Evolutionary conservation across 2,888 invertebrate genomes (phyloP), one percentile per base, ranked within the genome.

Genomic region (Drosophila eohydei): DNA sequence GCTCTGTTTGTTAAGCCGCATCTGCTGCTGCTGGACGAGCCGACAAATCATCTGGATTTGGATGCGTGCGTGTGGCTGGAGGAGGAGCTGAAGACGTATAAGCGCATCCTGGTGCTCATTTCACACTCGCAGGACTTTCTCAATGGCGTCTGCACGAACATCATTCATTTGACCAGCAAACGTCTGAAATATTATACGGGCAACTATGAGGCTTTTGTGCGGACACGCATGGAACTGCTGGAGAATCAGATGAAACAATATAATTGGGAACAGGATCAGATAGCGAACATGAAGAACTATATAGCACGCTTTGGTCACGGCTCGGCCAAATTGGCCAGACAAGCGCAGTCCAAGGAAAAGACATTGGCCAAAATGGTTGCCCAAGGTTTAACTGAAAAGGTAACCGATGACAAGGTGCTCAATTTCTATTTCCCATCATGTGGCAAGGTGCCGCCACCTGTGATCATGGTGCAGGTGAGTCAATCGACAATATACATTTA

Each of bases 61-160:
- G 98, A 99, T 92, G 99, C 99, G 65, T 99, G 99, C 92, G 99
- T 99, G 51, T 99, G 99, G 99, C 95, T 99, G 64, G 99, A 99
- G 93, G 98, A 98, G 92, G 99, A 99, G 93, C 94, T 99, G 48
- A 98, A 98, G 94, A 96, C 96, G 74, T 99, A 99, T 93, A 98
- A 98, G 93, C 95, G 99, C 86, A 99, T 99, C 92, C 94, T 99
- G 89, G 97, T 99, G 72, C 95, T 99, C 78, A 98, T 99, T 86
- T 99, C 99, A 2, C 99, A 99, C 94, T 99, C 99, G 4, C 99
- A 99, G 94, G 98, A 99, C 95, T 99, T 99, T 93, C 94, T 99
- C 86, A 99, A 99, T 92, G 99, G 99, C 69, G 98, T 99, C 65
- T 97, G 97, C 93, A 97, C 97, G 9, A 99, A 99, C 93, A 98